These are phyloP conservation scores for Metallyticus violacea DNA, from an alignment of 2,888 invertebrate genomes.

Conservation along the genomic window DNA sequence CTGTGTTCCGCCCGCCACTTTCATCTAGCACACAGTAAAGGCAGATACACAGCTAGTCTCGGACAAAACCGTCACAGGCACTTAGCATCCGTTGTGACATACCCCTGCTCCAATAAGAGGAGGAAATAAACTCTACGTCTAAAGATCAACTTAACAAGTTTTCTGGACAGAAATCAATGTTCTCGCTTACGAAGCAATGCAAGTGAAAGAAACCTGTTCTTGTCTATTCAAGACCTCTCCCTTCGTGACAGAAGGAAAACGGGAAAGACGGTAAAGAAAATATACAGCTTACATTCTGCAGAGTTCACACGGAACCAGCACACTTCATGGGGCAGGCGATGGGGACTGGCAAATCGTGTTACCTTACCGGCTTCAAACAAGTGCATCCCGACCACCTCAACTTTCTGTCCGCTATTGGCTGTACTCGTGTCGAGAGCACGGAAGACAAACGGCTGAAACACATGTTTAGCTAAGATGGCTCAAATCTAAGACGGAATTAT, in stretches of 20 bases:
- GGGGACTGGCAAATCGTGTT: not conserved
- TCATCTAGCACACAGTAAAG: not conserved
- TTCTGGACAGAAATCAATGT: not conserved
- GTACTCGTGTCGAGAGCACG: not conserved
- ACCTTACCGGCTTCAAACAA: not conserved
- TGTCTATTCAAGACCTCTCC: too few species aligned
- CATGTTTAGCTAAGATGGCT: not conserved
- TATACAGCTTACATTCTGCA: not conserved
- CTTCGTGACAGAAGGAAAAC: not conserved
- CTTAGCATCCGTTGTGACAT: not conserved
- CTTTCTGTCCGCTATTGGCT: not conserved
- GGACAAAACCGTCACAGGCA: not conserved
- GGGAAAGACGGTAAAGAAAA: not conserved
- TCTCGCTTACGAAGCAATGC: not conserved
- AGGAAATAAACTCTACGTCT: too few species aligned
- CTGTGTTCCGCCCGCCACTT: too few species aligned
- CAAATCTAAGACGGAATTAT: not conserved
- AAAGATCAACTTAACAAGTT: not conserved
- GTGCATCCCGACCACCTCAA: not conserved
- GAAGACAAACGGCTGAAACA: not conserved
- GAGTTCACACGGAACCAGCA: not conserved
- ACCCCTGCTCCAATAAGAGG: not conserved
- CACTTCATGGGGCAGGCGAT: not conserved
- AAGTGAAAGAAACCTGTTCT: not conserved
- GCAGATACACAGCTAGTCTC: not conserved